A percentile compares a stretch with the other conserved stretches of the same genome.
These are phyloP conservation scores for Platalea minor DNA, from an alignment of 2,797 vertebrate species.

Conservation along the genomic window DNA sequence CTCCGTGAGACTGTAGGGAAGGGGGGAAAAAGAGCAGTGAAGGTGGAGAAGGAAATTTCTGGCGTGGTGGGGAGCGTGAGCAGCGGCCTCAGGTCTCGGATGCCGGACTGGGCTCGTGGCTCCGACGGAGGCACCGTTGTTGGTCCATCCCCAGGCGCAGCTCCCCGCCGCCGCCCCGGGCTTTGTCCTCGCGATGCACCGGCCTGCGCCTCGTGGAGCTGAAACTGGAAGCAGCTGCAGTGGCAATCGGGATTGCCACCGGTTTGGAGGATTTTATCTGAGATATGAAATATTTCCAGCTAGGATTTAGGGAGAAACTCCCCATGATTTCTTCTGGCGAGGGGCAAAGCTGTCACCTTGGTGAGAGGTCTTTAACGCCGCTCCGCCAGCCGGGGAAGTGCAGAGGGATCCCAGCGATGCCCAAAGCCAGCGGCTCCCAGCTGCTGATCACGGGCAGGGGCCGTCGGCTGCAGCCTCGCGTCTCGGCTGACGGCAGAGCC, in stretches of 20 bases:
- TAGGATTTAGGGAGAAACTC: not conserved
- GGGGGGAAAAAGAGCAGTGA: not conserved
- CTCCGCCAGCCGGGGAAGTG: not conserved
- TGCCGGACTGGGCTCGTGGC: not conserved
- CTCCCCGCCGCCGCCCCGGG: not conserved
- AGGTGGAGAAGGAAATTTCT: not conserved
- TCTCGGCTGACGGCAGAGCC: not conserved
- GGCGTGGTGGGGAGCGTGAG: rapidly evolving
- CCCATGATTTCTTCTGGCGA: not conserved
- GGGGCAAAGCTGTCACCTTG: not conserved
- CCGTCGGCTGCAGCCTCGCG: rapidly evolving
- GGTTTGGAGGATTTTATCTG: not conserved
- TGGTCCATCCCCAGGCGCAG: not conserved
- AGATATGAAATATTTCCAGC: not conserved
- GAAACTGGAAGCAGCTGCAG: not conserved
- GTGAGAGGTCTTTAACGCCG: not conserved
- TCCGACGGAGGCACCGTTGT: not conserved
- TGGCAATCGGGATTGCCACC: not conserved
- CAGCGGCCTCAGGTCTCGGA: not conserved
- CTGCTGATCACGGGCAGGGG: not conserved
- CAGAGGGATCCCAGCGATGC: not conserved
- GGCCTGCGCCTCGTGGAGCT: not conserved
- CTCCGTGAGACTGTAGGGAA: not conserved
- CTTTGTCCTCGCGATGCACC: rapidly evolving
- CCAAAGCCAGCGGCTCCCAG: not conserved